Evolutionary conservation across 2,888 invertebrate genomes (phyloP), one percentile per base, ranked within the genome.

Genomic region (Platypus cylindrus): DNA sequence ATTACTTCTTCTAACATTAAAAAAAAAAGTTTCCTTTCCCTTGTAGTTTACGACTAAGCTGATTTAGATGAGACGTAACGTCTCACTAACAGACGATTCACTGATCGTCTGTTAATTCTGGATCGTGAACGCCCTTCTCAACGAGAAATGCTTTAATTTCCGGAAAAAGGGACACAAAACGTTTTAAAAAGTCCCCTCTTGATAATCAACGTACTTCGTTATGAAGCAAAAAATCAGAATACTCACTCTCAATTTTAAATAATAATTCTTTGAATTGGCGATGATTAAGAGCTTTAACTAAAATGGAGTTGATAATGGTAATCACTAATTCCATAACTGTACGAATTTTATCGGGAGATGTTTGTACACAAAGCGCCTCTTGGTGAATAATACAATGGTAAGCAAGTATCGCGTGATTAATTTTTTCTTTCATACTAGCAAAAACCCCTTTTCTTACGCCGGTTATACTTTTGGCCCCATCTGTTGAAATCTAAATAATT

Each of bases 11-110:
- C n/a, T n/a, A n/a, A n/a, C n/a, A n/a, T n/a, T n/a, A n/a, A n/a
- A n/a, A n/a, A n/a, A n/a, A n/a, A n/a, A n/a, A n/a, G 41, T 50
- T 53, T 47, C 45, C 45, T 39, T 51, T 50, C 39, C 46, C 45
- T 40, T 52, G 49, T 43, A 54, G 46, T 50, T 51, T 49, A 42
- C 34, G 45, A 50, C 50, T 51, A 38, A 50, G 47, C 46, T 50
- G 41, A 51, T 52, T 51, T 51, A 53, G 45, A 45, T 53, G 43
- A 41, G 44, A 38, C 38, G 48, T 50, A 42, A 49, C 41, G 41
- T 49, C 47, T n/a, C 43, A 51, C 48, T 48, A 49, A 50, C 45
- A 53, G 52, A 45, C 53, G 45, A 48, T 44, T 48, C 46, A 48
- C 38, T 46, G 40, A 42, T 48, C 43, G 41, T 51, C 41, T 33